phyloP scores from a whole-genome alignment of 2,888 invertebrate species.

The Meandrusa payeni region DNA sequence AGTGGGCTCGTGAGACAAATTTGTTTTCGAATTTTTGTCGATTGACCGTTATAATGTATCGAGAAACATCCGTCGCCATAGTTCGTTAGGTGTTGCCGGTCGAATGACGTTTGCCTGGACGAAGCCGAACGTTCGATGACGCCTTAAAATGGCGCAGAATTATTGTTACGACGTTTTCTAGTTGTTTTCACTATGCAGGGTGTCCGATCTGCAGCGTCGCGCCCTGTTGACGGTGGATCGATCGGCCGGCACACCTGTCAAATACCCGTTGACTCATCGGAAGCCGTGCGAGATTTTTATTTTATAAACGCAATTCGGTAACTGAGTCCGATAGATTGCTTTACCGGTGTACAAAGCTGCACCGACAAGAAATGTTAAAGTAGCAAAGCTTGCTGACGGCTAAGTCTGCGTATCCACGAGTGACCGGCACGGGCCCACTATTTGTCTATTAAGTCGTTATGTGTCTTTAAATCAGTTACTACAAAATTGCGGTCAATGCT shows the following conservation, averaged over 20 bases:
- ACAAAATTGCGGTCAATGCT: too few relatives aligned
- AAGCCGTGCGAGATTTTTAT: conserved; percentile 45
- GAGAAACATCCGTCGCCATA: conserved; percentile 68
- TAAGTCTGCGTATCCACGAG: not conserved
- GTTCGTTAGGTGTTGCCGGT: conserved; percentile 67
- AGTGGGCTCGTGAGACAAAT: conserved; percentile 33
- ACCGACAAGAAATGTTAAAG: conserved; percentile 37
- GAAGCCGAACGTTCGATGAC: conserved; percentile 47
- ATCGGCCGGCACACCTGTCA: conserved; percentile 75
- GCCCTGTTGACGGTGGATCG: conserved; percentile 67
- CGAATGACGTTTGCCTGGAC: conserved; percentile 55
- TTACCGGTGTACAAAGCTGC: conserved; percentile 32
- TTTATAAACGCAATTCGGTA: conserved; percentile 63
- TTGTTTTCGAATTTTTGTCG: conserved; percentile 30
- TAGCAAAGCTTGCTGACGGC: conserved; percentile 27
- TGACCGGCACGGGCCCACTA: conserved; percentile 7
- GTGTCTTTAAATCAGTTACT: too few relatives aligned
- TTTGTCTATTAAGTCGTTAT: too few relatives aligned
- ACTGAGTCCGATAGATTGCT: conserved; percentile 41
- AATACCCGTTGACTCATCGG: conserved; percentile 75
- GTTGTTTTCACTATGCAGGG: conserved; percentile 28
- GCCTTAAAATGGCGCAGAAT: conserved; percentile 46
- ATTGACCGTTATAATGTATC: conserved; percentile 45
- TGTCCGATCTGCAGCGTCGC: conserved; percentile 44
- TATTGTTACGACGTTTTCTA: conserved; percentile 19